Base-by-base conservation (phyloP, 2,113 vertebrate genomes). In the Coptodon bakossiorum region DNA sequence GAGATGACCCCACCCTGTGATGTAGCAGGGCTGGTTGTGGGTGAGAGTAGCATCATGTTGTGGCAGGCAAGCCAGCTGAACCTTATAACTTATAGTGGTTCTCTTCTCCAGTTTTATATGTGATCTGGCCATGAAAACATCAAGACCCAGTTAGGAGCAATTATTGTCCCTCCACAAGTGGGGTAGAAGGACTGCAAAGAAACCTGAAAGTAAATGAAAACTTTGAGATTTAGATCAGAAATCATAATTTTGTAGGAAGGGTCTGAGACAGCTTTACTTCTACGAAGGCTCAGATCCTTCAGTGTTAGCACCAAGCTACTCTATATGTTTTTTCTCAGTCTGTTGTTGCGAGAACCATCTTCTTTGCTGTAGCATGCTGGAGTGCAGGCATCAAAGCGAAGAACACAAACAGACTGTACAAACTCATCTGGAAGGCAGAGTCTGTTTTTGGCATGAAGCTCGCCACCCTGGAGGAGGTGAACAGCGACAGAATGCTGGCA, bases 1-100 rank as follows among this genome's bases (percentile, higher is more conserved):
- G 52, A 96, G 92, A 9, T 93, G 88, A 36, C 94, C 96, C 95
- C 94, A 96, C 88, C 95, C 94, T 34, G 93, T 96, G 59, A 96
- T 68, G 3, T 95, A 95, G 56, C 95, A 96, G 68, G 93, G 89
- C 63, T 95, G 91, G 63, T 93, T 86, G 90, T 94, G 93, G 27
- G 66, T 17, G 54, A 57, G 2, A 34, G 82, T 6, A 2, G 87
- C 87, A 7, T 85, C 83, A 0, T 78, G 36, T 31, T 88, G 59
- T 11, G 94, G 94, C 76, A 96, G 91, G 48, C 94, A 96, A 8
- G 94, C 90, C 19, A 16, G 57, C 88, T 95, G 90, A 12, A 96
- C 94, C 50, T 93, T 90, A 76, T 96, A 94, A 52, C 84, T 95
- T 31, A 95, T 36, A n/a, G 80, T 79, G 3, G 93, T 94, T 52